phyloP scores from a whole-genome alignment of 2,888 invertebrate species.

The Epiblema foenella region DNA sequence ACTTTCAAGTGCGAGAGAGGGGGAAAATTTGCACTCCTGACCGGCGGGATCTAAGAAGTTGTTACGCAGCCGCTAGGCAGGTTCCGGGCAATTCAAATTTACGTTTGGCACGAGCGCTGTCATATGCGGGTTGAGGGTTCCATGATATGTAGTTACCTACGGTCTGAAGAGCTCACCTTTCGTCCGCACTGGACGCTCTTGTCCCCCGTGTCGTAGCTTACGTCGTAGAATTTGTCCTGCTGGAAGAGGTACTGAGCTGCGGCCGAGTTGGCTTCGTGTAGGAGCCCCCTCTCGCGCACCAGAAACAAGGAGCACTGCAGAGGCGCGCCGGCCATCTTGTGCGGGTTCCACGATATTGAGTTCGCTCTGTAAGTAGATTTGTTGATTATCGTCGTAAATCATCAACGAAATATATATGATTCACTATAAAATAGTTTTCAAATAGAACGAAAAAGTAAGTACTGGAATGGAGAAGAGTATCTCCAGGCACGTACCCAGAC shows the following conservation, averaged over 20 bases:
- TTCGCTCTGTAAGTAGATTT: constrained; percentile 85
- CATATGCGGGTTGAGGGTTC: background rate
- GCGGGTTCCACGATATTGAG: constrained; percentile 94
- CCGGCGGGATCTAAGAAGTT: too few species aligned
- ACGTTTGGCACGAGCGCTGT: too few species aligned
- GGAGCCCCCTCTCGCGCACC: constrained; percentile 83
- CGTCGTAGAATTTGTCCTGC: constrained; percentile 93
- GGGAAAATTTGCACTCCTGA: too few species aligned
- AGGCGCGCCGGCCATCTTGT: constrained; percentile 93
- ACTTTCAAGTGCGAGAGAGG: too few species aligned
- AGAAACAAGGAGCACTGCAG: constrained; percentile 91
- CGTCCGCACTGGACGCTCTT: constrained; percentile 97
- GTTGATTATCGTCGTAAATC: background rate
- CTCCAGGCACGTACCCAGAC: too few species aligned
- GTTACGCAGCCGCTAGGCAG: too few species aligned
- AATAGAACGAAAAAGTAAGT: too few species aligned
- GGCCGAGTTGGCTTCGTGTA: constrained; percentile 88
- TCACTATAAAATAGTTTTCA: too few species aligned
- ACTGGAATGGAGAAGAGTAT: too few species aligned
- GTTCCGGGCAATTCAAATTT: too few species aligned
- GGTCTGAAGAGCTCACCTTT: constrained; percentile 81
- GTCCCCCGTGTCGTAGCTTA: constrained; percentile 91
- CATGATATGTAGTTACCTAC: background rate
- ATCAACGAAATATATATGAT: too few species aligned
- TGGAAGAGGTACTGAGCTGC: constrained; percentile 92